phyloP scores from a whole-genome alignment of 2,888 invertebrate genomes.

The Pantelozetes paolii region DNA sequence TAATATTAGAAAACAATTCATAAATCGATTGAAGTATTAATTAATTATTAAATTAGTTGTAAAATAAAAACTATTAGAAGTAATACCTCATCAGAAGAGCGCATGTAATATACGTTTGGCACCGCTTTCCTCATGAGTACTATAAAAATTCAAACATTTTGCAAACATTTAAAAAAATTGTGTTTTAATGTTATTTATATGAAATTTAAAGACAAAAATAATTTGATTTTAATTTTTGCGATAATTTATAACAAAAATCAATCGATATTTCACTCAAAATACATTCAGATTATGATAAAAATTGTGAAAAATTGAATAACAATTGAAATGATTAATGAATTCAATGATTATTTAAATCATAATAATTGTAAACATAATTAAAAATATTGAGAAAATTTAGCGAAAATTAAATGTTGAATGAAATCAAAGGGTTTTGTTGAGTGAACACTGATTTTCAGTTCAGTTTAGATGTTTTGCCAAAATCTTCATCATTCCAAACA shows the following conservation, averaged over 20 bases:
- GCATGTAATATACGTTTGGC: conserved; percentile 5
- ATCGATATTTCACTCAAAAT: neutral
- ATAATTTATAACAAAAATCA: neutral
- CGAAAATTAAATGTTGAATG: neutral
- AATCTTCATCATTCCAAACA: conserved; percentile 96
- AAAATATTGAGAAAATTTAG: neutral
- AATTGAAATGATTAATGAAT: neutral
- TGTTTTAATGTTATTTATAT: conserved; percentile 4
- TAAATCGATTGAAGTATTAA: conserved; percentile 3
- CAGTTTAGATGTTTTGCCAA: conserved; percentile 76
- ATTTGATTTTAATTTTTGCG: neutral
- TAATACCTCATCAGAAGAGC: neutral
- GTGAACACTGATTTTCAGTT: too few relatives aligned
- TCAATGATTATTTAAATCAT: neutral
- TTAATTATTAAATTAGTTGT: neutral
- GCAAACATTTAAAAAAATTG: neutral
- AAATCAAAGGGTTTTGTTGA: neutral
- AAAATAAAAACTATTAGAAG: conserved; percentile 25
- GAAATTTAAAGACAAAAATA: neutral
- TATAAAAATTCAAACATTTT: too few relatives aligned
- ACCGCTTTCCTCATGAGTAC: neutral
- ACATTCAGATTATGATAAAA: too few relatives aligned
- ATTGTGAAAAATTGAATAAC: too few relatives aligned
- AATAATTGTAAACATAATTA: neutral
- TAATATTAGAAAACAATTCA: neutral